A percentile compares a stretch with the other conserved stretches of the same genome.
These are phyloP conservation scores for Plecotus auritus DNA, from an alignment of 2,113 vertebrate species.

Conservation along the genomic window DNA sequence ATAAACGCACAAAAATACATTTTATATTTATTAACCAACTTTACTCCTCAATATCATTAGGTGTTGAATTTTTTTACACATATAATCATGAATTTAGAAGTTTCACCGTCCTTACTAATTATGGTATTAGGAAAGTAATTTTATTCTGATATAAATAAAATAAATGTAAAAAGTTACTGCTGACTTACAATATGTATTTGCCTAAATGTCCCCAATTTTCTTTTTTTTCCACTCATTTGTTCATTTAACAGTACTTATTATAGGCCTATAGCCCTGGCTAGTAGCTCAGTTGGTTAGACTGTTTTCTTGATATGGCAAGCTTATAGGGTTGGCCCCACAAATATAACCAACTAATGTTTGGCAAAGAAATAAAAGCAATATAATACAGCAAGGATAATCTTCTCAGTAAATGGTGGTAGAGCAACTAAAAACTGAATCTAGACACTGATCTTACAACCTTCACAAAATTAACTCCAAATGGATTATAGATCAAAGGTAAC, in stretches of 20 bases:
- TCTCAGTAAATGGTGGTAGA: background rate
- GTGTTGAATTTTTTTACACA: background rate
- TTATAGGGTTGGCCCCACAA: background rate
- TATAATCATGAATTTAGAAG: background rate
- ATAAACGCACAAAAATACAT: background rate
- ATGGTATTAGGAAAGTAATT: background rate
- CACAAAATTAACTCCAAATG: background rate
- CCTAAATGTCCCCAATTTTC: background rate
- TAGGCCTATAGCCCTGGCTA: background rate
- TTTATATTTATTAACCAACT: background rate
- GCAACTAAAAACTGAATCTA: background rate
- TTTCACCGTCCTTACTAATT: background rate
- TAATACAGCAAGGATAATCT: background rate
- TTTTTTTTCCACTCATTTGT: background rate
- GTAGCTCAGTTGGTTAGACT: background rate
- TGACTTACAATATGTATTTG: background rate
- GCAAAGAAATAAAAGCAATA: background rate
- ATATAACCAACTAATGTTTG: background rate
- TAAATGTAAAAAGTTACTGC: background rate
- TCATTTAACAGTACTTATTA: background rate
- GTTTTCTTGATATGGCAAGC: background rate
- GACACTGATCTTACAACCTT: background rate
- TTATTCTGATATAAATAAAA: background rate
- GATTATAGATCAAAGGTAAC: background rate
- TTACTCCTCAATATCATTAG: background rate